A percentile compares a stretch with the other conserved stretches of the same genome.
These are phyloP conservation scores for Thamnophis sirtalis DNA, from an alignment of 2,113 vertebrate species.

Conservation along the genomic window DNA sequence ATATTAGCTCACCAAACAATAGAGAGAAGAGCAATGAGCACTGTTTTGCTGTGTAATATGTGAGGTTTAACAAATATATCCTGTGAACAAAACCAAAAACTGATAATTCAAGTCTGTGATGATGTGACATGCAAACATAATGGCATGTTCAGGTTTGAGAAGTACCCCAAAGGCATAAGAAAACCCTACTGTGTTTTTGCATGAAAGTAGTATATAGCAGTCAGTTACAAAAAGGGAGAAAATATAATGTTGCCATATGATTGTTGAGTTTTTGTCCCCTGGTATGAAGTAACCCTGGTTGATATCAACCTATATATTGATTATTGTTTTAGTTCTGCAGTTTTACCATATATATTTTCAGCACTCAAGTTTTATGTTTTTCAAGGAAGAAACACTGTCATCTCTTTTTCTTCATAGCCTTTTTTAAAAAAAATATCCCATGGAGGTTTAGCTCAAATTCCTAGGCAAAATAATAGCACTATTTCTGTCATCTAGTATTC, in stretches of 20 bases:
- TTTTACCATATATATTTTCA: conserved; percentile 23
- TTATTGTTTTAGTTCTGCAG: conserved; percentile 33
- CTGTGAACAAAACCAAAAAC: conserved; percentile 83
- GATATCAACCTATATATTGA: conserved; percentile 17
- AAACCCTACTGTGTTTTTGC: conserved; percentile 76
- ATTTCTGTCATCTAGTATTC: conserved; percentile 33
- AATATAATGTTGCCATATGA: conserved; percentile 22
- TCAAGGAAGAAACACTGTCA: conserved; percentile 7
- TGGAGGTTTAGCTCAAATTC: conserved; percentile 47
- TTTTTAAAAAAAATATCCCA: conserved; percentile 3
- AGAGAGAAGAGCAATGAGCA: conserved; percentile 83
- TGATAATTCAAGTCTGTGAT: conserved; percentile 90
- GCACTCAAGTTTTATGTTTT: conserved; percentile 38
- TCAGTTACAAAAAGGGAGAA: conserved; percentile 51
- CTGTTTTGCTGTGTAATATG: conserved; percentile 95
- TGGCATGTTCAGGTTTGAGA: conserved; percentile 87
- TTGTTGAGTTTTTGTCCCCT: conserved; percentile 17
- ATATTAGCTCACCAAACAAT: conserved; percentile 98
- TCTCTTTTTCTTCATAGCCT: not conserved
- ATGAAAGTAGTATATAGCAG: conserved; percentile 80
- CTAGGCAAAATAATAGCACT: conserved; percentile 50
- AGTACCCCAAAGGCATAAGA: conserved; percentile 81
- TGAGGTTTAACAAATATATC: conserved; percentile 92
- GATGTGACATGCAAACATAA: conserved; percentile 96
- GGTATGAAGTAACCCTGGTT: conserved; percentile 5